phyloP scores from a whole-genome alignment of 2,113 vertebrate species.

The Talpa occidentalis region DNA sequence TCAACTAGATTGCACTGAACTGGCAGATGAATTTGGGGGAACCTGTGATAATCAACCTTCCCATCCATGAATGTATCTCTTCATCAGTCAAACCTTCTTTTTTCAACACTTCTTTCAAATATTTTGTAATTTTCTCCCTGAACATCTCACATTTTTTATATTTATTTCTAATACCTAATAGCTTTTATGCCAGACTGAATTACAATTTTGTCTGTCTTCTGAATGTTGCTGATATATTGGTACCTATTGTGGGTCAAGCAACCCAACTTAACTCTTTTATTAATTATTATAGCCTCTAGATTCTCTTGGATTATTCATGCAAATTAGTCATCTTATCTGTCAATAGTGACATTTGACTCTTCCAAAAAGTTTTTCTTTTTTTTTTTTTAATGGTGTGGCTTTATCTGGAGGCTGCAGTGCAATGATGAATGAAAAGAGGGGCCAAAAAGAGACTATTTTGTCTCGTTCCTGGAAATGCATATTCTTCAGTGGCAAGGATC shows the following conservation, averaged over 20 bases:
- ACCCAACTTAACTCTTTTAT: neutral
- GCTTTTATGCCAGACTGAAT: neutral
- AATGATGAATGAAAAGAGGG: neutral
- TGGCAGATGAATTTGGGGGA: neutral
- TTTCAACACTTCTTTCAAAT: neutral
- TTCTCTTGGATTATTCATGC: neutral
- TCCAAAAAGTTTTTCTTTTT: neutral
- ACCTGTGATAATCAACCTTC: neutral
- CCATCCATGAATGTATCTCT: neutral
- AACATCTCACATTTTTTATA: neutral
- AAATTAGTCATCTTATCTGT: neutral
- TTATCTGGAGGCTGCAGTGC: neutral
- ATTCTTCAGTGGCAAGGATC: neutral
- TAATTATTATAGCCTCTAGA: neutral
- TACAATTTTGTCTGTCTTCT: neutral
- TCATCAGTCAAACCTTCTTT: neutral
- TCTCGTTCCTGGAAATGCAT: neutral
- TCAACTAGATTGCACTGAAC: neutral
- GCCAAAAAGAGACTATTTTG: neutral
- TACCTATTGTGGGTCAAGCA: neutral
- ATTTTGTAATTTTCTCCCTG: neutral
- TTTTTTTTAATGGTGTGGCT: neutral
- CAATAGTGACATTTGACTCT: neutral
- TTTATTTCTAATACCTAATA: neutral
- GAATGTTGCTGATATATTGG: neutral